phyloP scores from a whole-genome alignment of 2,888 invertebrate genomes.

The Prenolepis imparis region DNA sequence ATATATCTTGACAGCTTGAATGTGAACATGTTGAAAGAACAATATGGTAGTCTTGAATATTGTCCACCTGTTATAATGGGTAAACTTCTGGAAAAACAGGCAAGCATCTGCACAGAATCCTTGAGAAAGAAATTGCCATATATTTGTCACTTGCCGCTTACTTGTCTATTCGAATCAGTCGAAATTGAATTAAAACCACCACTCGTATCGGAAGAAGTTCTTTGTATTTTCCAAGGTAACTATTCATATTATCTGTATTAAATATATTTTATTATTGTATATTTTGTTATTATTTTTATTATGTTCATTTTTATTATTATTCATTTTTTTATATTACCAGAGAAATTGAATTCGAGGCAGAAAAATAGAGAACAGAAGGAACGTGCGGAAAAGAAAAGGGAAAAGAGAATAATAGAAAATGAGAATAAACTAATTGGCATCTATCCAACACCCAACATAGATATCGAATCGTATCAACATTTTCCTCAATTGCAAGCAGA shows the following conservation, averaged over 20 bases:
- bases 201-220: slow-evolving; percentile 90
- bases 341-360: slow-evolving; percentile 91
- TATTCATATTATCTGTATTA: neutral
- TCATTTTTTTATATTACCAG: slow-evolving; percentile 85
- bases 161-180: slow-evolving; percentile 96
- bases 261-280: neutral
- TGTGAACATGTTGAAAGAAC: slow-evolving; percentile 94
- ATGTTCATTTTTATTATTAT: neutral
- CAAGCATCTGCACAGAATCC: slow-evolving; percentile 94
- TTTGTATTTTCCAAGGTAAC: slow-evolving; percentile 91
- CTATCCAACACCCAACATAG: slow-evolving; percentile 88
- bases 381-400: slow-evolving; percentile 93
- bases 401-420: slow-evolving; percentile 91
- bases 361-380: slow-evolving; percentile 90
- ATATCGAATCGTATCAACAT: slow-evolving; percentile 89
- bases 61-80: slow-evolving; percentile 92
- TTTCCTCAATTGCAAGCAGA: slow-evolving; percentile 87
- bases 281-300: neutral
- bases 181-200: slow-evolving; percentile 94
- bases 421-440: slow-evolving; percentile 92
- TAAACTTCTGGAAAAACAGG: slow-evolving; percentile 95
- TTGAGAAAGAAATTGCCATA: slow-evolving; percentile 92
- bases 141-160: slow-evolving; percentile 95
- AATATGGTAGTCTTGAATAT: slow-evolving; percentile 93
- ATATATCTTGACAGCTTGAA: slow-evolving; percentile 97